phyloP scores from a whole-genome alignment of 2,113 vertebrate species.

The Perognathus longimembris region DNA sequence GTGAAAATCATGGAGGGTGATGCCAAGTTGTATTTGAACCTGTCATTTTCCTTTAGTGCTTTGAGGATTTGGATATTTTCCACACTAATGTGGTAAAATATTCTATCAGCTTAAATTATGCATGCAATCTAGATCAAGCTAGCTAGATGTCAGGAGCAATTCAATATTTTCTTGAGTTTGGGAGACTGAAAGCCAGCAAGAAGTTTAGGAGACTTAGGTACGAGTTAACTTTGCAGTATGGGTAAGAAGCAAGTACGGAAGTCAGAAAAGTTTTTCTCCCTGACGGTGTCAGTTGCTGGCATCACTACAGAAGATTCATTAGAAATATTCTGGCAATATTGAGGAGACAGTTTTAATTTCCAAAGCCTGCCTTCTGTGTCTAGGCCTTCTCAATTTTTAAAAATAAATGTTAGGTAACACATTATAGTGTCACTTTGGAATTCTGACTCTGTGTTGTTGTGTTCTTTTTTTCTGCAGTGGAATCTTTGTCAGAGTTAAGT shows the following conservation, averaged over 20 bases:
- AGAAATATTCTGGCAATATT: not conserved
- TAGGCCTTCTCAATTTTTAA: conserved; percentile 6
- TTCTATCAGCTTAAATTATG: conserved; percentile 80
- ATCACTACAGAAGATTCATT: not conserved
- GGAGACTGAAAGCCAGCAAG: conserved; percentile 43
- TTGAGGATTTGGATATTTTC: conserved; percentile 59
- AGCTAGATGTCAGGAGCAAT: conserved; percentile 64
- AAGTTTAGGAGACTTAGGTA: conserved; percentile 44
- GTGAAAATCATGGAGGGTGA: conserved; percentile 6
- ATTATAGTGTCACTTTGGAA: conserved; percentile 27
- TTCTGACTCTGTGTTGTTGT: not conserved
- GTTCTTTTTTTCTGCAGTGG: not conserved
- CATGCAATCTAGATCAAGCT: conserved; percentile 65
- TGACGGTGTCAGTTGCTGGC: not conserved
- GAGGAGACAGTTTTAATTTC: conserved; percentile 31
- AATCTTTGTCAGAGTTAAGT: not conserved
- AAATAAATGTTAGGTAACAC: conserved; percentile 28
- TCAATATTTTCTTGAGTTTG: conserved; percentile 43
- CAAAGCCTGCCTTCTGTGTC: not conserved
- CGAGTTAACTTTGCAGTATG: conserved; percentile 26
- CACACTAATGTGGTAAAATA: conserved; percentile 75
- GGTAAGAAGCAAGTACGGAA: conserved; percentile 25
- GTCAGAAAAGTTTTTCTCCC: not conserved
- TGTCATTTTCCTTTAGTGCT: conserved; percentile 69
- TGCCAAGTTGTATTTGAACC: conserved; percentile 58